These are phyloP conservation scores for Poeciliopsis prolifica DNA, from an alignment of 2,113 vertebrate genomes.

Conservation along the genomic window DNA sequence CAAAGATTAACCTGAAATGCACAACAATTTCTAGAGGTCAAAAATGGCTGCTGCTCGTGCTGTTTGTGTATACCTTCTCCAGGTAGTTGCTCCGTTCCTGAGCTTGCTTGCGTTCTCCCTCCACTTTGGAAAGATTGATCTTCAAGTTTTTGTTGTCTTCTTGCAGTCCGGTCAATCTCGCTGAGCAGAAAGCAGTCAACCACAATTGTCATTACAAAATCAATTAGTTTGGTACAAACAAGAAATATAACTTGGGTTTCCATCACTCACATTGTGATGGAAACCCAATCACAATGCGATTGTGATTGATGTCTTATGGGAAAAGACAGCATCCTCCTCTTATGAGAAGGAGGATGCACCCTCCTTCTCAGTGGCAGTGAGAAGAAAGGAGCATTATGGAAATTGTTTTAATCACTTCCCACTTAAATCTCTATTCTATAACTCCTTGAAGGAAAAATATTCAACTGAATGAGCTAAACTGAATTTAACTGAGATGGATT, in stretches of 20 bases:
- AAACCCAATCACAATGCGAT: no score
- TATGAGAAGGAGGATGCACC: no score
- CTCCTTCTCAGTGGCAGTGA: no score
- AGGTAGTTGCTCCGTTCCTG: constrained; percentile 93
- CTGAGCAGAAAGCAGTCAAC: constrained; percentile 66
- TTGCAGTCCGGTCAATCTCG: constrained; percentile 89
- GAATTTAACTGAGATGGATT: background rate
- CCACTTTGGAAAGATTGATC: constrained; percentile 88
- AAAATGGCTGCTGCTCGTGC: background rate
- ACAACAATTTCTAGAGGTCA: background rate
- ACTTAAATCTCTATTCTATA: background rate
- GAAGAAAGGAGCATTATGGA: no score
- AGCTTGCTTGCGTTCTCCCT: constrained; percentile 90
- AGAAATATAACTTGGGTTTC: no score
- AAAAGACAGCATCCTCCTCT: no score
- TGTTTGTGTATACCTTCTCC: constrained; percentile 86
- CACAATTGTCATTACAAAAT: background rate
- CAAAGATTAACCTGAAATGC: background rate
- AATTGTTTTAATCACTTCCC: background rate
- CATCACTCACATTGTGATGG: no score
- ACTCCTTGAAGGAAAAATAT: background rate
- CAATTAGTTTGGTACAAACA: background rate
- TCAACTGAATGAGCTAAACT: background rate
- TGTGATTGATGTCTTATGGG: no score
- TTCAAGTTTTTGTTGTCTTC: constrained; percentile 93